Percentiles rank a stretch among this genome's conserved stretches.
These are phyloP conservation scores for Hesperia comma DNA, from an alignment of 2,888 invertebrate species.

Conservation along the genomic window DNA sequence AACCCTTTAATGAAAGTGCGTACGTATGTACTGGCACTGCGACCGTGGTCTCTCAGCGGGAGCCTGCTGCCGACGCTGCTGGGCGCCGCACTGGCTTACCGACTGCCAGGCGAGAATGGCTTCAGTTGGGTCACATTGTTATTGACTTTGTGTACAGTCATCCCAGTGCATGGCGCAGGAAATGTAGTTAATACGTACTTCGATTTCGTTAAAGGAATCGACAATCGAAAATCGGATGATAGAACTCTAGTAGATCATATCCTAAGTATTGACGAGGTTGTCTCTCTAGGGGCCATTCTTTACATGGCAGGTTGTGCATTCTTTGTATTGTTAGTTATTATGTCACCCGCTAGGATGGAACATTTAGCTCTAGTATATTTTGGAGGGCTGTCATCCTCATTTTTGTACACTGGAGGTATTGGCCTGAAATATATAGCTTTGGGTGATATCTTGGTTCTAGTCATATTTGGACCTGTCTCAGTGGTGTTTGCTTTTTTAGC, in stretches of 20 bases:
- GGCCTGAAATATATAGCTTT: slow-evolving; percentile 97
- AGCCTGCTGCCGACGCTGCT: slow-evolving; percentile 95
- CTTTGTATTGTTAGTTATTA: slow-evolving; percentile 88
- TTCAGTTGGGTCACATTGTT: slow-evolving; percentile 92
- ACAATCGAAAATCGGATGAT: slow-evolving; percentile 96
- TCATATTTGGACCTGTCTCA: slow-evolving; percentile 97
- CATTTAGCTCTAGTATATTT: slow-evolving; percentile 97
- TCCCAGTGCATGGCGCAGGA: slow-evolving; percentile 97
- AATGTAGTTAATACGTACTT: slow-evolving; percentile 98
- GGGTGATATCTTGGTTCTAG: slow-evolving; percentile 95
- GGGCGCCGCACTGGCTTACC: slow-evolving; percentile 95
- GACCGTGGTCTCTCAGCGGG: slow-evolving; percentile 97
- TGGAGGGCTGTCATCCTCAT: slow-evolving; percentile 96
- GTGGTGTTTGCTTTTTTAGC: slow-evolving; percentile 97
- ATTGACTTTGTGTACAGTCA: slow-evolving; percentile 92
- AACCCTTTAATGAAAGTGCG: slow-evolving; percentile 92
- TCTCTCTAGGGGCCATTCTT: slow-evolving; percentile 93
- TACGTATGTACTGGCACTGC: slow-evolving; percentile 93
- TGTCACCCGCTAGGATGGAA: slow-evolving; percentile 97
- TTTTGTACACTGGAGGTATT: slow-evolving; percentile 98
- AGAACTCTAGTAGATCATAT: slow-evolving; percentile 97
- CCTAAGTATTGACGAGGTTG: slow-evolving; percentile 88
- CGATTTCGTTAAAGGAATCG: slow-evolving; percentile 97
- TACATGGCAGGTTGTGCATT: slow-evolving; percentile 94
- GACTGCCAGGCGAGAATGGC: slow-evolving; percentile 88